These are phyloP conservation scores for Monochamus saltuarius DNA, from an alignment of 1,140 invertebrate genomes.

Conservation along the genomic window DNA sequence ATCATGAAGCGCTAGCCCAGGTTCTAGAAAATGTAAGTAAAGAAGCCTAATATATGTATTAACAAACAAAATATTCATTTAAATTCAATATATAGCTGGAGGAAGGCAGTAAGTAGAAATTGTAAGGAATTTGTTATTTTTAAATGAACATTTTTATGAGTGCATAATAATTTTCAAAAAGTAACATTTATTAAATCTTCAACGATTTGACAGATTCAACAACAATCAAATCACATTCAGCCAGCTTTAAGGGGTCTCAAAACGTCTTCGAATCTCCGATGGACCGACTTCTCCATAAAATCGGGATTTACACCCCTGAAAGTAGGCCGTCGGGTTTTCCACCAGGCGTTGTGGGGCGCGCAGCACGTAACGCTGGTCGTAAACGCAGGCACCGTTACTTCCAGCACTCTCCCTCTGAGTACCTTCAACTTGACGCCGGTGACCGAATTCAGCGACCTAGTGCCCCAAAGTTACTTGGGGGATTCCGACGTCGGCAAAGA, in stretches of 20 bases:
- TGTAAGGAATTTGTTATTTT: not conserved
- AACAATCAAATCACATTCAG: constrained; percentile 63
- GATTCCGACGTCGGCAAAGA: constrained; percentile 51
- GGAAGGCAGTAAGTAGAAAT: too few species aligned
- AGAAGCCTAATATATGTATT: not conserved
- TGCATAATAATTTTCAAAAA: constrained; percentile 29
- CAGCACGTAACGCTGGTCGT: constrained; percentile 72
- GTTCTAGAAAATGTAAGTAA: constrained; percentile 74
- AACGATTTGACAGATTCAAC: constrained; percentile 69
- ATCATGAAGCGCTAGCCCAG: constrained; percentile 82
- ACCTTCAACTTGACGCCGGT: constrained; percentile 68
- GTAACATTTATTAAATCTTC: too few species aligned
- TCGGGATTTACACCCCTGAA: constrained; percentile 56
- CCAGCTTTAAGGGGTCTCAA: constrained; percentile 67
- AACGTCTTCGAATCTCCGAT: constrained; percentile 66
- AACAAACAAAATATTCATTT: constrained; percentile 23
- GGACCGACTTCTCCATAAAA: constrained; percentile 67
- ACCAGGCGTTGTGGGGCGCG: constrained; percentile 68
- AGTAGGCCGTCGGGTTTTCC: constrained; percentile 70
- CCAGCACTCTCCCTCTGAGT: constrained; percentile 53
- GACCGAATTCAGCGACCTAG: constrained; percentile 75
- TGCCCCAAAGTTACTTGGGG: constrained; percentile 63
- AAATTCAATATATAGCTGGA: too few species aligned
- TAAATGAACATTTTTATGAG: not conserved
- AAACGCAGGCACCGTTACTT: constrained; percentile 55